Percentiles rank a stretch among this genome's conserved stretches.
Evolutionary conservation across 1,140 invertebrate species (phyloP).

Genomic region (Pinna nobilis): DNA sequence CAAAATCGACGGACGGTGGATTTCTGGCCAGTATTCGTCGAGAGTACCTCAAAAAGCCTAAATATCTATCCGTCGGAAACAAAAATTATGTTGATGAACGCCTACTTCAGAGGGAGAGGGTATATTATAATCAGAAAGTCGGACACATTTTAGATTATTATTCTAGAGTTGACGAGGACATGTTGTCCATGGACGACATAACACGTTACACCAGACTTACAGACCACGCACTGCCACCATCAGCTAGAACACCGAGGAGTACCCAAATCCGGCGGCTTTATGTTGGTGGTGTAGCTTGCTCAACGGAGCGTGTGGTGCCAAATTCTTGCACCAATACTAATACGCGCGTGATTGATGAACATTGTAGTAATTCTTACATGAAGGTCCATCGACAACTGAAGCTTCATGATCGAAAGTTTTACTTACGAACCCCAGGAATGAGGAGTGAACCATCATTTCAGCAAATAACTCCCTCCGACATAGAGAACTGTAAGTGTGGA

Average conservation of each 20-base stretch:
- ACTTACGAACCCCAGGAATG: slow-evolving; percentile 50
- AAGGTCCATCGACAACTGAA: slow-evolving; percentile 49
- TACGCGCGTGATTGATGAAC: slow-evolving; percentile 8
- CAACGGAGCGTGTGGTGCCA: neutral
- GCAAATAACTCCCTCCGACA: slow-evolving; percentile 23
- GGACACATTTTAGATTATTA: slow-evolving; percentile 60
- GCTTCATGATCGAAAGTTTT: slow-evolving; percentile 56
- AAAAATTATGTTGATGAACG: slow-evolving; percentile 19
- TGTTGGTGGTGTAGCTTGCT: too few species aligned
- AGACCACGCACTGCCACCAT: slow-evolving; percentile 7
- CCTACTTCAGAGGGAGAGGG: slow-evolving; percentile 42
- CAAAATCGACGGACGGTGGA: slow-evolving; percentile 41
- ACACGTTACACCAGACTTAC: slow-evolving; percentile 25
- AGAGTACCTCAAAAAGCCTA: slow-evolving; percentile 56
- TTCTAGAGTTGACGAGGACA: slow-evolving; percentile 39
- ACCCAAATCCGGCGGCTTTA: slow-evolving; percentile 24
- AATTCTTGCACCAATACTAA: neutral
- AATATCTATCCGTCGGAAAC: slow-evolving; percentile 29
- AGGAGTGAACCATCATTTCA: slow-evolving; percentile 1
- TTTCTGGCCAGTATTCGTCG: slow-evolving; percentile 56
- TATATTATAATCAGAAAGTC: slow-evolving; percentile 56
- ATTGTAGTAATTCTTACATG: slow-evolving; percentile 39
- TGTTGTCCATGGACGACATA: slow-evolving; percentile 24
- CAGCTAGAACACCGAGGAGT: slow-evolving; percentile 10
- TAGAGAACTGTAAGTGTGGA: slow-evolving; percentile 52